phyloP scores from a whole-genome alignment of 1,140 invertebrate species.

The Dolichoris vasculosae region DNA sequence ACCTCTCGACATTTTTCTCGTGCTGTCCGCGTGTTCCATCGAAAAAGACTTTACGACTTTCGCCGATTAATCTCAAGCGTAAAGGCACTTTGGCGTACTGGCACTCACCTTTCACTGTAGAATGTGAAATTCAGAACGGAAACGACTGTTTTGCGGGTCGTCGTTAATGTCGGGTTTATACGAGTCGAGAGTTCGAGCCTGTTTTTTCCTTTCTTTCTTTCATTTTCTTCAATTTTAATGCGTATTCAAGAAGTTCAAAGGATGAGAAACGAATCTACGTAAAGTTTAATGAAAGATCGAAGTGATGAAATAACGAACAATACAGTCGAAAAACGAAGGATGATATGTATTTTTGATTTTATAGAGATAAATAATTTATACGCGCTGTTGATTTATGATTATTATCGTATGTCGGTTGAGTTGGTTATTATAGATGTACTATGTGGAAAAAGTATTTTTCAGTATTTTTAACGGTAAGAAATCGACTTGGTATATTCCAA shows the following conservation, averaged over 20 bases:
- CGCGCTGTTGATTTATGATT: neutral
- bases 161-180: conserved; percentile 36
- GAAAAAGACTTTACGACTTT: conserved; percentile 44
- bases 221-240: neutral
- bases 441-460: conserved; percentile 1
- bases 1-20: conserved; percentile 12
- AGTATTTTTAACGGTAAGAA: neutral
- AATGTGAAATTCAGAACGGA: conserved; percentile 55
- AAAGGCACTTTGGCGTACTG: conserved; percentile 5
- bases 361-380: conserved; percentile 17
- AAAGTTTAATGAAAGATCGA: neutral
- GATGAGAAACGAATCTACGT: neutral
- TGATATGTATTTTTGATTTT: neutral
- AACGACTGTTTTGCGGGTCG: conserved; percentile 47
- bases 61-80: conserved; percentile 51
- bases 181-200: conserved; percentile 10
- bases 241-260: neutral
- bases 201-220: conserved; percentile 27
- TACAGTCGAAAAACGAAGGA: neutral
- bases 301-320: conserved; percentile 1
- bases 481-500: neutral
- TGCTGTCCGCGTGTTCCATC: neutral
- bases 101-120: conserved; percentile 50
- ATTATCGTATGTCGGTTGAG: neutral
- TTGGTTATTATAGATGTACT: neutral